These are phyloP conservation scores for Heterodera schachtii DNA, from an alignment of 1,140 invertebrate genomes.

Conservation along the genomic window DNA sequence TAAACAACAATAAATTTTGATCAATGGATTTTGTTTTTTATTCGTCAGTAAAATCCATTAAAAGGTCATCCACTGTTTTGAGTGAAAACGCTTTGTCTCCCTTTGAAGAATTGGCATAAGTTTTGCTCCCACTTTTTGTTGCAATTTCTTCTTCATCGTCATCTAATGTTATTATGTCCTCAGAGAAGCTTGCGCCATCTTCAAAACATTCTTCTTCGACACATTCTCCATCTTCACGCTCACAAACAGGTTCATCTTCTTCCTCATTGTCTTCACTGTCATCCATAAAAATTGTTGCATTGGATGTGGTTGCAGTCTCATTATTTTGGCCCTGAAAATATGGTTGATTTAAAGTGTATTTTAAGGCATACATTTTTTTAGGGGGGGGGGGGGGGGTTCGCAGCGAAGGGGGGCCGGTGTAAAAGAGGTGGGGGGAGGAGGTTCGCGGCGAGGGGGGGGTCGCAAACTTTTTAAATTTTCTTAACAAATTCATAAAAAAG, in stretches of 20 bases:
- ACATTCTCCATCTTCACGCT: neutral
- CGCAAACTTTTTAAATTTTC: too few relatives aligned
- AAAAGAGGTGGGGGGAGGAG: too few relatives aligned
- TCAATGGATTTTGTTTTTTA: neutral
- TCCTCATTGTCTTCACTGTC: neutral
- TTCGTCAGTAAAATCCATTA: neutral
- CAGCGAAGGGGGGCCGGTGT: too few relatives aligned
- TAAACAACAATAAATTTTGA: neutral
- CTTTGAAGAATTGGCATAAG: neutral
- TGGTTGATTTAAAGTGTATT: too few relatives aligned
- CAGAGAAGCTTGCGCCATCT: neutral
- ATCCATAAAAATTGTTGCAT: neutral
- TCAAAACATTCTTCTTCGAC: neutral
- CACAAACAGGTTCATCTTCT: neutral
- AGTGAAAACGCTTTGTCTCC: conserved; percentile 5
- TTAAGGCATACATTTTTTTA: too few relatives aligned
- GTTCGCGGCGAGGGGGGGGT: too few relatives aligned
- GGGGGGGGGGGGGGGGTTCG: too few relatives aligned
- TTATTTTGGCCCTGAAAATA: neutral
- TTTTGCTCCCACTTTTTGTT: neutral
- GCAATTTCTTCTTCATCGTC: neutral
- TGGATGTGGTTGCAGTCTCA: neutral
- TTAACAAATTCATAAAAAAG: too few relatives aligned
- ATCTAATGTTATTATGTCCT: conserved; percentile 8
- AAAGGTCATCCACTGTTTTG: neutral